Base-by-base conservation (phyloP, 2,113 vertebrate genomes). In the Phyllostomus hastatus region DNA sequence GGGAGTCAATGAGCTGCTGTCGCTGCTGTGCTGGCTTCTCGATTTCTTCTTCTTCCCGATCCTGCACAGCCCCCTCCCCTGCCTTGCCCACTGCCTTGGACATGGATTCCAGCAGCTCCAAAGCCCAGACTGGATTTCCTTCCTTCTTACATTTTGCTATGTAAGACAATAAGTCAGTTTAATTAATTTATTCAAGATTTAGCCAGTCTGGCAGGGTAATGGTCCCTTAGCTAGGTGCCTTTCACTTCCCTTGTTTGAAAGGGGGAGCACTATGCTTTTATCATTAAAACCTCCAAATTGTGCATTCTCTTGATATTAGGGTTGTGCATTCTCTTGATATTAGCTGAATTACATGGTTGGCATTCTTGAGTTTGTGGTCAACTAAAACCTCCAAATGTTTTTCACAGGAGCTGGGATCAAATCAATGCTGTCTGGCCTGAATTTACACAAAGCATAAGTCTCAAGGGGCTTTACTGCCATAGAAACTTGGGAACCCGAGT, bases 1-100 rank as follows among this genome's bases (percentile, higher is more conserved):
- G 95, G 92, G 94, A 96, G 95, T 97, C 98, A 97, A 97, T 97
- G 98, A 96, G 96, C 90, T 98, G 95, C 94, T 96, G 61, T 75
- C 31, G 1, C 93, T 92, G 89, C 91, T 96, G 54, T 92, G 92
- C 89, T 0, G 43, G 82, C 90, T 66, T 97, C 97, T 97, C 84
- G 22, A 96, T 96, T 95, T 97, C 97, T 98, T 97, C 97, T 97
- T 98, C 97, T 94, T 96, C 97, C 97, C 52, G 20, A 85, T 69
- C 33, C 72, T 85, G 75, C 66, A 64, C 92, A 43, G 48, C 96
- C 66, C 90, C 33, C 48, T 20, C 84, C 16, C 28, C 35, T 61
- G 38, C 33, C 93, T 83, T 19, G 1, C 73, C 92, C 72, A 17
- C 84, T 97, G 1, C 16, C 57, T 81, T 59, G 76, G 50, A 70